Evolutionary conservation across 2,113 vertebrate species (phyloP).

Genomic region (Petaurus breviceps): DNA sequence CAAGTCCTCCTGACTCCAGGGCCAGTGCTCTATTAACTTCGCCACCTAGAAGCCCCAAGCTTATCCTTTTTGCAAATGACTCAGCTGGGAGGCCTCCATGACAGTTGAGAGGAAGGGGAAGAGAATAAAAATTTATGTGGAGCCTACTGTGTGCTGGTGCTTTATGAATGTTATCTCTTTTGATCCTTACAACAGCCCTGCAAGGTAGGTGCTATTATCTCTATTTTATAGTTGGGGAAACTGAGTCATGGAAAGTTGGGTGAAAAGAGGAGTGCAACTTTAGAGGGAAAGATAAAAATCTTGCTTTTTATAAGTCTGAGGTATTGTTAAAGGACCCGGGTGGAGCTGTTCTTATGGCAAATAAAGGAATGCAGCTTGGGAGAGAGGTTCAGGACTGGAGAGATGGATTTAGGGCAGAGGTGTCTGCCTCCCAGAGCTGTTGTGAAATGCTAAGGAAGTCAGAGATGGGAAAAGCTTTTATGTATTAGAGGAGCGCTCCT

Average conservation of each 20-base stretch:
- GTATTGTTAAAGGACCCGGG: background rate
- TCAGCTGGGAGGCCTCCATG: background rate
- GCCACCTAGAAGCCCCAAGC: background rate
- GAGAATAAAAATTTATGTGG: background rate
- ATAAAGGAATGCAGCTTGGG: background rate
- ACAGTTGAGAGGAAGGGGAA: background rate
- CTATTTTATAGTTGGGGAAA: background rate
- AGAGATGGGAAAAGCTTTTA: background rate
- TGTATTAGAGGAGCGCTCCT: background rate
- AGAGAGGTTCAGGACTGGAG: background rate
- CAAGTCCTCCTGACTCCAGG: too few relatives aligned
- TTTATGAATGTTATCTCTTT: background rate
- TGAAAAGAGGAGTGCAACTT: background rate
- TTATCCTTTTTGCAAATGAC: too few relatives aligned
- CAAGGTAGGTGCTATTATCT: background rate
- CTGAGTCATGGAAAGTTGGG: background rate
- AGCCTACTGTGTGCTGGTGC: background rate
- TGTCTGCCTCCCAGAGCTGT: background rate
- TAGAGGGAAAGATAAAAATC: background rate
- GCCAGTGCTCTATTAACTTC: too few relatives aligned
- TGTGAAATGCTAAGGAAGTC: background rate
- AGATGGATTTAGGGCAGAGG: background rate
- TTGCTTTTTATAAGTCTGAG: background rate
- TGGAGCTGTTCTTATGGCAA: background rate
- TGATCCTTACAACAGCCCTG: background rate